phyloP scores from a whole-genome alignment of 2,113 vertebrate genomes.

The Pholis gunnellus region DNA sequence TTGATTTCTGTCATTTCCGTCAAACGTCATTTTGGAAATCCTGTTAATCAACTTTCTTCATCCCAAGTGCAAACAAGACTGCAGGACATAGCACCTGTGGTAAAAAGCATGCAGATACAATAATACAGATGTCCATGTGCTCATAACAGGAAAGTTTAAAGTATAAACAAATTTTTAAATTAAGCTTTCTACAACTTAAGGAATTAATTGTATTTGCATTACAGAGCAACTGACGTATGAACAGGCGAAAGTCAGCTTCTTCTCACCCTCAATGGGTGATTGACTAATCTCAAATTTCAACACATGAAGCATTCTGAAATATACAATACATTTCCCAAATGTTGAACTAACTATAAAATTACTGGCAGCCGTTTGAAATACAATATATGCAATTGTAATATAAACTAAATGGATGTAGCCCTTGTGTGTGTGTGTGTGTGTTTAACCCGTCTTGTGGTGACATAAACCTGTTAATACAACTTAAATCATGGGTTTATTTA shows the following conservation, averaged over 20 bases:
- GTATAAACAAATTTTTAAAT: background rate
- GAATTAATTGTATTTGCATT: background rate
- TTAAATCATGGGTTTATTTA: too few relatives aligned
- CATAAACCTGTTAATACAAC: too few relatives aligned
- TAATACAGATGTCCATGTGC: too few relatives aligned
- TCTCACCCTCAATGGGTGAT: conserved; percentile 92
- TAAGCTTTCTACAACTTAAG: background rate
- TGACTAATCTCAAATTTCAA: conserved; percentile 77
- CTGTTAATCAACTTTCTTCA: conserved; percentile 90
- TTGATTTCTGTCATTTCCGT: conserved; percentile 23
- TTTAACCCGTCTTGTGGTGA: too few relatives aligned
- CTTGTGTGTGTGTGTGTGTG: too few relatives aligned
- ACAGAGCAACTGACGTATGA: background rate
- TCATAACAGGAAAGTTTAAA: background rate
- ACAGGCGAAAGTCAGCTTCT: background rate
- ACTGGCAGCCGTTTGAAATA: too few relatives aligned
- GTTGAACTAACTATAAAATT: too few relatives aligned
- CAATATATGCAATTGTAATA: too few relatives aligned
- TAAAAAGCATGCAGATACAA: background rate
- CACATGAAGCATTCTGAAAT: too few relatives aligned
- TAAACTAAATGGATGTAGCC: too few relatives aligned
- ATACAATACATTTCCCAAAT: too few relatives aligned
- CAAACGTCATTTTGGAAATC: conserved; percentile 76
- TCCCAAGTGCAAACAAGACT: conserved; percentile 92
- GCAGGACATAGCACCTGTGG: too few relatives aligned